Base-by-base conservation (phyloP, 2,888 invertebrate genomes). In the Melanchra persicariae region DNA sequence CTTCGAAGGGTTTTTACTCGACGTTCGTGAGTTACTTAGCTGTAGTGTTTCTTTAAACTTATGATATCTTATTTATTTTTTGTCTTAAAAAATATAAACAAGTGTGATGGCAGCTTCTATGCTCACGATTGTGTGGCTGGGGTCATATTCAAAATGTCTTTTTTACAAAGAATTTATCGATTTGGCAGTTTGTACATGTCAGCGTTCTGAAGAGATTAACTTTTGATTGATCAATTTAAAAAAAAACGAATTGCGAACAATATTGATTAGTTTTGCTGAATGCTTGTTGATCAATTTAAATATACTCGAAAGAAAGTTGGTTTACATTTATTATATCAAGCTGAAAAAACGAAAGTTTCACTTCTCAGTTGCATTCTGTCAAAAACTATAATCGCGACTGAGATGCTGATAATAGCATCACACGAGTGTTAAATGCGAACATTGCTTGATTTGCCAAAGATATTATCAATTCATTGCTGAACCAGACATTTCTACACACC, bases 11-110 rank as follows among this genome's bases (percentile, higher is more conserved):
- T 68, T 40, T 70, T 22, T 55, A 26, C 19, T 72, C 30, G 54
- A 54, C 45, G 49, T 60, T 59, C 61, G 57, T 70, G 54, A 64
- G 52, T 67, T 55, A 40, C 19, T 67, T 77, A 70, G 59, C 67
- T 58, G 43, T 82, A 75, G 60, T 75, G 60, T 72, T 62, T 71
- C 47, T 24, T 79, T 45, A 71, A 74, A 82, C 60, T 68, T 71
- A 52, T 55, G 15, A 37, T 75, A 61, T 55, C 67, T 66, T 82
- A 85, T 85, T 83, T 85, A 83, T 82, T 85, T 83, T 72, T 74
- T 83, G 43, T 67, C 45, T 47, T 37, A 75, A 66, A 68, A 45
- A 78, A 65, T 66, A 64, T 52, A 73, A 51, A 6, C 52, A 55
- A 60, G 65, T 74, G 54, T 57, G 37, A 55, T 60, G 72, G 75